Conservation (phyloP, 2,888 invertebrate genomes). For the Trichacis sp. region DNA sequence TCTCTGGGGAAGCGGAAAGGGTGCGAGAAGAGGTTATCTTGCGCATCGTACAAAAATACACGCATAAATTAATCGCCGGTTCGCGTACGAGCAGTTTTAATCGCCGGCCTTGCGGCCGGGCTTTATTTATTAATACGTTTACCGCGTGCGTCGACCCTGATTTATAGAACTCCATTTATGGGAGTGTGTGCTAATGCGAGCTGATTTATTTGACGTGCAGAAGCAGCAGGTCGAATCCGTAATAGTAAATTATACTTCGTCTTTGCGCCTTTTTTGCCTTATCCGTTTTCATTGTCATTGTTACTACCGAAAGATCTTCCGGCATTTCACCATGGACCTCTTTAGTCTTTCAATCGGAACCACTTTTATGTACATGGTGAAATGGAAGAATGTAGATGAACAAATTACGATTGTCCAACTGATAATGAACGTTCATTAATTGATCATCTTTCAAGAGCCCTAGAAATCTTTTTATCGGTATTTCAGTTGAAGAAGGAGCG, state of each 20-base stretch:
- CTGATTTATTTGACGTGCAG: slow-evolving; percentile 46
- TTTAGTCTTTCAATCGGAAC: background rate
- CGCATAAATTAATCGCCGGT: slow-evolving; percentile 54
- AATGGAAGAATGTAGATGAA: no score
- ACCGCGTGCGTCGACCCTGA: slow-evolving; percentile 46
- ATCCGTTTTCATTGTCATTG: slow-evolving; percentile 24
- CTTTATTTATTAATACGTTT: slow-evolving; percentile 57
- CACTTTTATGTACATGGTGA: no score
- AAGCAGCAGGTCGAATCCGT: slow-evolving; percentile 43
- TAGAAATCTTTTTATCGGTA: no score
- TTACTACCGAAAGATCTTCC: background rate
- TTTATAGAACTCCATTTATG: slow-evolving; percentile 46
- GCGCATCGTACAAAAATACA: slow-evolving; percentile 22
- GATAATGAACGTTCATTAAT: no score
- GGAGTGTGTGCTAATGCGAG: slow-evolving; percentile 44
- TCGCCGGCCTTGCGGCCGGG: slow-evolving; percentile 49
- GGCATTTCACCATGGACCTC: background rate
- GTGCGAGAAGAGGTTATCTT: slow-evolving; percentile 25
- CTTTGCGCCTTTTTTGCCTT: slow-evolving; percentile 25
- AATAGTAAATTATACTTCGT: slow-evolving; percentile 41
- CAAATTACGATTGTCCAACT: no score
- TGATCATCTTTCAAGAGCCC: no score
- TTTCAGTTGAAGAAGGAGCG: no score
- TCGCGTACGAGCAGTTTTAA: slow-evolving; percentile 49
- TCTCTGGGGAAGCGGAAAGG: slow-evolving; percentile 15